These are phyloP conservation scores for Anadara kagoshimensis DNA, from an alignment of 1,140 invertebrate genomes.

Conservation along the genomic window DNA sequence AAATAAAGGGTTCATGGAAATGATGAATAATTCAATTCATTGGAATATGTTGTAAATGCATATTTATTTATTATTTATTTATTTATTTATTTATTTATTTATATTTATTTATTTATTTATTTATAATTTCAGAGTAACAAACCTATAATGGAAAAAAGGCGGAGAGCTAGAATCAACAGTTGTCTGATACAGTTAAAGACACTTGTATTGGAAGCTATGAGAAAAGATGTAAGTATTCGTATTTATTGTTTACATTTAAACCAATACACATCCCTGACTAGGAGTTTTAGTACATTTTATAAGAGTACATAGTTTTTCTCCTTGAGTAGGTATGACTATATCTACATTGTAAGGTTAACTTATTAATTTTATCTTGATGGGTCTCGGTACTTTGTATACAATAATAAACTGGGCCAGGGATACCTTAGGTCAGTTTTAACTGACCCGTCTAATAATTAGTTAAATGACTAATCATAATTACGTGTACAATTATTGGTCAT, in stretches of 20 bases:
- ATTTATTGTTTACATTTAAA: neutral
- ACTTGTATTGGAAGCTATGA: constrained; percentile 87
- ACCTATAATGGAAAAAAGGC: constrained; percentile 91
- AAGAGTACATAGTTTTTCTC: neutral
- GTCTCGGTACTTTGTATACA: constrained; percentile 1
- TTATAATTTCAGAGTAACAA: constrained; percentile 85
- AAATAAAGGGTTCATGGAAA: too few relatives aligned
- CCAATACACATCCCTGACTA: neutral
- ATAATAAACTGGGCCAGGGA: neutral
- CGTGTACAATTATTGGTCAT: too few relatives aligned
- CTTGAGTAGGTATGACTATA: neutral
- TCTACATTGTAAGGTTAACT: neutral
- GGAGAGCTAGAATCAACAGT: constrained; percentile 89
- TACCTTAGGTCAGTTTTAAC: neutral
- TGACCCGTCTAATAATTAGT: too few relatives aligned
- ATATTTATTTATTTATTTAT: constrained; percentile 9
- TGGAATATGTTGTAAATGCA: neutral
- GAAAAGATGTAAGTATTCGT: constrained; percentile 68
- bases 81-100: neutral
- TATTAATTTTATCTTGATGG: neutral
- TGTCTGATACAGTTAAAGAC: constrained; percentile 89
- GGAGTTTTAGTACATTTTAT: neutral
- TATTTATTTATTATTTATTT: neutral
- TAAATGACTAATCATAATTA: too few relatives aligned
- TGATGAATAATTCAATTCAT: neutral